phyloP scores from a whole-genome alignment of 2,888 invertebrate genomes.

The Eupithecia pulchellata region DNA sequence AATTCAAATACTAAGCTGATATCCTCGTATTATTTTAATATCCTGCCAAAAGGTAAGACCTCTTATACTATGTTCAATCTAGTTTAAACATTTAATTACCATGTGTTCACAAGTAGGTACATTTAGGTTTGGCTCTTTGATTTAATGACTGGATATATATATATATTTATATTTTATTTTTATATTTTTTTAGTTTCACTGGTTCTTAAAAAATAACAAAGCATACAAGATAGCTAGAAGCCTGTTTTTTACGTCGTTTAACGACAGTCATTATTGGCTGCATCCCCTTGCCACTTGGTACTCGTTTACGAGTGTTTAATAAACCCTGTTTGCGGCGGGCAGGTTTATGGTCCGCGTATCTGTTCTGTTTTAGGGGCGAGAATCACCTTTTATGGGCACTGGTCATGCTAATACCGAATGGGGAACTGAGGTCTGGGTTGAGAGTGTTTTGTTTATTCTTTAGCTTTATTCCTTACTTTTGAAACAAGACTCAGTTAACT shows the following conservation, averaged over 20 bases:
- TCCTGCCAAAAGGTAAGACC: no score
- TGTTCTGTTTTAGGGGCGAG: constrained; percentile 50
- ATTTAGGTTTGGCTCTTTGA: no score
- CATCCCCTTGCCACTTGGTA: constrained; percentile 57
- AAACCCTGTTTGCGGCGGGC: constrained; percentile 51
- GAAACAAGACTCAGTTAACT: no score
- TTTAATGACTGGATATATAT: no score
- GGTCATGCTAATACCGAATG: constrained; percentile 5
- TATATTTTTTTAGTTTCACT: no score
- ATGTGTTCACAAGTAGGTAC: no score
- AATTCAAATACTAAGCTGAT: no score
- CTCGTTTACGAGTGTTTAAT: constrained; percentile 76
- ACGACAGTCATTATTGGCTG: constrained; percentile 61
- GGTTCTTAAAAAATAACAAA: background rate
- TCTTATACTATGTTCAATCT: no score
- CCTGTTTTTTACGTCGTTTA: constrained; percentile 26
- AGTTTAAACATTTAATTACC: no score
- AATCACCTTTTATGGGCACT: constrained; percentile 9
- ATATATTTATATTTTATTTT: no score
- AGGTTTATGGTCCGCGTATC: constrained; percentile 74
- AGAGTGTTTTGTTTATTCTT: background rate
- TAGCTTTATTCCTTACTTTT: background rate
- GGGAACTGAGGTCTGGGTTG: background rate
- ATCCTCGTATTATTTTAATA: no score
- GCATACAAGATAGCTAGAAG: background rate